These are phyloP conservation scores for Bombus superbus DNA, from an alignment of 1,140 invertebrate species.

Conservation along the genomic window DNA sequence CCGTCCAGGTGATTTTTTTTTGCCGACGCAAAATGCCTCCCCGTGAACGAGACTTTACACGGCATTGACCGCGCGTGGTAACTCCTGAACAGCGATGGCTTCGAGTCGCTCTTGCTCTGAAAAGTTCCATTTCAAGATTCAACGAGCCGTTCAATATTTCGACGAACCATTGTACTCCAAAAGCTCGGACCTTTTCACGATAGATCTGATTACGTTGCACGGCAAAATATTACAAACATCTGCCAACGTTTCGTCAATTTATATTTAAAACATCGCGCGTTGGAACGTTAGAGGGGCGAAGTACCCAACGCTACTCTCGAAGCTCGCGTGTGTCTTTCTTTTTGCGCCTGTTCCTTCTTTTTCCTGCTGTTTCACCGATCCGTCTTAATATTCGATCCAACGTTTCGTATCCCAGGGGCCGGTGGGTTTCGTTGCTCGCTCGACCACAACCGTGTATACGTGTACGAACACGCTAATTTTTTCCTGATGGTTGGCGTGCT, in stretches of 20 bases:
- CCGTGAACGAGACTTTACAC: conserved; percentile 38
- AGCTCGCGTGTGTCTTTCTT: conserved; percentile 25
- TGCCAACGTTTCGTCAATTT: background rate
- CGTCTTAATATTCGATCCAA: conserved; percentile 56
- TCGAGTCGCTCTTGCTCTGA: background rate
- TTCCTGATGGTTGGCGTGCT: background rate
- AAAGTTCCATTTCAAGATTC: background rate
- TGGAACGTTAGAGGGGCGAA: background rate
- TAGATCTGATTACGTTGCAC: background rate
- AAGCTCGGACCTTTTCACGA: background rate
- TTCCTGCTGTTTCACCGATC: conserved; percentile 32
- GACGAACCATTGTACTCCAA: background rate
- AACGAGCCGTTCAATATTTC: background rate
- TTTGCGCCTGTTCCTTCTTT: conserved; percentile 24
- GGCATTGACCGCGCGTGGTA: conserved; percentile 44
- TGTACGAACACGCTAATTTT: background rate
- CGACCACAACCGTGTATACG: conserved; percentile 18
- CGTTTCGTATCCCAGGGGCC: conserved; percentile 37
- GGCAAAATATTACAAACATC: background rate
- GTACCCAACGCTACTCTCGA: background rate
- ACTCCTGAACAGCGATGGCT: conserved; percentile 3
- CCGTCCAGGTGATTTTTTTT: background rate
- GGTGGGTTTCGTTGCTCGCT: conserved; percentile 35
- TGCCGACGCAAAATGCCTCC: background rate
- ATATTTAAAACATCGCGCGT: background rate